phyloP scores from a whole-genome alignment of 2,797 vertebrate species.

The Xerus rutilus region DNA sequence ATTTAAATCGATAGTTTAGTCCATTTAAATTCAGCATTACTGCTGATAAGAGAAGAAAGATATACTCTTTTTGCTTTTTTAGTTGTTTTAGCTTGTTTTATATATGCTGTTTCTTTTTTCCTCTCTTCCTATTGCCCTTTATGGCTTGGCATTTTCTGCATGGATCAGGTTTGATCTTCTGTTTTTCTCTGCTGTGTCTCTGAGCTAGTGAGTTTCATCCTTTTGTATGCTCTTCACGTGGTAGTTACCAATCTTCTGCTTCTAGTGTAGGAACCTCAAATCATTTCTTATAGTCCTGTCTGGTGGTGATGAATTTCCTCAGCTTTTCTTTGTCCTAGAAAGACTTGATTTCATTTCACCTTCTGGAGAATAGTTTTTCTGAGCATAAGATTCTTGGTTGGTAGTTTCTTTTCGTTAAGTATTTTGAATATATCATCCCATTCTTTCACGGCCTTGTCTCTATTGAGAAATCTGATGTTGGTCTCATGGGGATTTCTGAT shows the following conservation, averaged over 20 bases:
- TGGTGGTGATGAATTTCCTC: too few species aligned
- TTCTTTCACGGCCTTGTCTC: background rate
- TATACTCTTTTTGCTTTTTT: background rate
- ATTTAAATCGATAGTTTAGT: background rate
- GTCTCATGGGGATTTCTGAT: background rate
- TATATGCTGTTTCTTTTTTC: background rate
- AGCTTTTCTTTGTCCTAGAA: too few species aligned
- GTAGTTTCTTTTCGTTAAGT: background rate
- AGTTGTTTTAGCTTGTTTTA: background rate
- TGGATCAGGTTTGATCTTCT: too few species aligned
- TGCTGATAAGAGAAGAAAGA: background rate
- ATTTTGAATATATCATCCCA: background rate
- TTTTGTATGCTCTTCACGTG: background rate
- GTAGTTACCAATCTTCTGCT: background rate
- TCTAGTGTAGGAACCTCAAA: background rate
- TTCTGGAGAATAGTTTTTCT: background rate
- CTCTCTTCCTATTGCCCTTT: background rate
- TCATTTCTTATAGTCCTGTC: background rate
- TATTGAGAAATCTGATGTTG: background rate
- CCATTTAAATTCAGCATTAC: background rate
- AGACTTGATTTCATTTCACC: background rate
- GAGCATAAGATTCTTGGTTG: background rate
- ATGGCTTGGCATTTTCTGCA: background rate
- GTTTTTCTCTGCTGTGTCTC: background rate
- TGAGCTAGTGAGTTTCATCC: background rate